These are phyloP conservation scores for Aplocera efformata DNA, from an alignment of 2,888 invertebrate genomes.

Conservation along the genomic window DNA sequence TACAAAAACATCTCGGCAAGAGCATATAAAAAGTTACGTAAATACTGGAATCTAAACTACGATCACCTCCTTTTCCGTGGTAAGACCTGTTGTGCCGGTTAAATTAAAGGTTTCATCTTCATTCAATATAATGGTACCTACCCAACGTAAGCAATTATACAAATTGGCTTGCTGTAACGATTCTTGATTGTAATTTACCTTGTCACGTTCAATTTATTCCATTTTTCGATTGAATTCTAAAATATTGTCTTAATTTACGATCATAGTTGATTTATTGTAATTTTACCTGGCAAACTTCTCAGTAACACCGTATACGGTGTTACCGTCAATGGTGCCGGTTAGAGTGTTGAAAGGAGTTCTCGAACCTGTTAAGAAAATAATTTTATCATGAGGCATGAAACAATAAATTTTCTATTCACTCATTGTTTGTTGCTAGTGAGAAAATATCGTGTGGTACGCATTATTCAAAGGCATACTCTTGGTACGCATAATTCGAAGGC, in stretches of 20 bases:
- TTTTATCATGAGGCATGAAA: background rate
- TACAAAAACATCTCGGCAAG: too few species aligned
- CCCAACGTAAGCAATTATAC: too few species aligned
- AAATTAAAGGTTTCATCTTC: constrained; percentile 1
- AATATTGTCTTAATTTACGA: too few species aligned
- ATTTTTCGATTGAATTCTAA: too few species aligned
- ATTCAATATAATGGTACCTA: constrained; percentile 2
- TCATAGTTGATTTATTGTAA: background rate
- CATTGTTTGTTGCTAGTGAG: too few species aligned
- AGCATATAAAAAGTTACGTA: constrained; percentile 6
- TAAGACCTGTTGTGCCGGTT: constrained; percentile 9
- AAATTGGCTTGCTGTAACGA: too few species aligned
- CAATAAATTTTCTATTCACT: too few species aligned
- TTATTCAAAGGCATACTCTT: too few species aligned
- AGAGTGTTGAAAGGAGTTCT: constrained; percentile 92
- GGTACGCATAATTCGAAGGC: too few species aligned
- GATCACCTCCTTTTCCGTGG: constrained; percentile 9
- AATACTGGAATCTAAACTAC: constrained; percentile 10
- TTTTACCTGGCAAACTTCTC: constrained; percentile 89
- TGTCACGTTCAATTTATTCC: too few species aligned
- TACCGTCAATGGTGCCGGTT: constrained; percentile 92
- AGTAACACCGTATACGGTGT: constrained; percentile 93
- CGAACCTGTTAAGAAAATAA: constrained; percentile 80
- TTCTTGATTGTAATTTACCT: too few species aligned
- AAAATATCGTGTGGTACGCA: too few species aligned